Base-by-base conservation (phyloP, 2,797 vertebrate genomes). In the Ptychadena robeensis region DNA sequence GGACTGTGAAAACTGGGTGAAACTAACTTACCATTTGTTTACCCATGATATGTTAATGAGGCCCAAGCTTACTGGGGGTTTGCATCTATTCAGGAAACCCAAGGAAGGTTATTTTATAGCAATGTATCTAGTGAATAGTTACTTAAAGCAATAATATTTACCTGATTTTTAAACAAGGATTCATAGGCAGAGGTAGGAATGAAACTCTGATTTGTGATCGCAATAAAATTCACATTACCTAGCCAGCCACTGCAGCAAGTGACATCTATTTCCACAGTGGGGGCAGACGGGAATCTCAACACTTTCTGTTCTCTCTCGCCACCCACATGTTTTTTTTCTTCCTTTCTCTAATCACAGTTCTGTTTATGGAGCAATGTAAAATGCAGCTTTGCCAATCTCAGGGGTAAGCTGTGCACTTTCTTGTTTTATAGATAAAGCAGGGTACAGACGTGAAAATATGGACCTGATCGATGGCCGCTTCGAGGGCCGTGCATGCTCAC, bases 201-300 rank as follows among this genome's bases (percentile, higher is more conserved):
- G 53, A 82, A 77, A 35, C 27, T 8, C 67, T 37, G 66, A 9
- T 35, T 73, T 70, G 65, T 44, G 65, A 82, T 82, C 64, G 40
- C 35, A 61, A 82, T 82, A 76, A 77, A 82, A 82, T 44, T 71
- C 38, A 77, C 73, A 76, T 82, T 82, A 82, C 76, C 53, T 64
- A 9, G 74, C 61, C 65, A 69, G 73, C 48, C 65, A 59, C 32
- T 35, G 65, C 80, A 61, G 72, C 63, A 40, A 40, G 67, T 78
- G 74, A 78, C 81, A 57, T 61, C 53, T 77, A 53, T 64, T 35
- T 82, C 34, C 65, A 27, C 18, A 31, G 22, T 22, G 66, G 72
- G 53, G 44, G 48, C 73, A 63, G 11, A 5, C 11, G 44, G 61
- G 65, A 37, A n/a, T 28, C 65, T n/a, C 22, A 18, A 27, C 9